These are phyloP conservation scores for Pseudomyrmex concolor DNA, from an alignment of 1,140 invertebrate species.

Conservation along the genomic window DNA sequence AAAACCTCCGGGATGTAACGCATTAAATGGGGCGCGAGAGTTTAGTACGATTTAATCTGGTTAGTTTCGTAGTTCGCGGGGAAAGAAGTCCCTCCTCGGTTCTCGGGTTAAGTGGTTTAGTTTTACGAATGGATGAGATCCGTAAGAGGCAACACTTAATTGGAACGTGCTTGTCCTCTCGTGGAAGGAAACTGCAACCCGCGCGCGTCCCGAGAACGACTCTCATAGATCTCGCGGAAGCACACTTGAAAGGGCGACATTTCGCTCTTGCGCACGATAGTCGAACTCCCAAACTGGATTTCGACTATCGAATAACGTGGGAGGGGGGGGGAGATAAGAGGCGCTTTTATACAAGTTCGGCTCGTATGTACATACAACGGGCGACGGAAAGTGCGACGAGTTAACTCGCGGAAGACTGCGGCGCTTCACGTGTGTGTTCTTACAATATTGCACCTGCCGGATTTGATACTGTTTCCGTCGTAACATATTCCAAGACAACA, in stretches of 20 bases:
- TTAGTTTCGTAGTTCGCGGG: conserved; percentile 63
- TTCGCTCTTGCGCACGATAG: conserved; percentile 43
- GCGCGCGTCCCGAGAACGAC: conserved; percentile 31
- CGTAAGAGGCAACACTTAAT: conserved; percentile 72
- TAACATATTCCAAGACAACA: conserved; percentile 13
- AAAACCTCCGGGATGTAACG: conserved; percentile 14
- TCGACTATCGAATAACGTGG: conserved; percentile 60
- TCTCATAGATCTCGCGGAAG: conserved; percentile 53
- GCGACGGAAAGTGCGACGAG: conserved; percentile 20
- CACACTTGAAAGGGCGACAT: conserved; percentile 50
- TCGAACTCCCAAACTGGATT: conserved; percentile 56
- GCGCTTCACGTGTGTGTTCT: conserved; percentile 25
- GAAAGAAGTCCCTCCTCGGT: conserved; percentile 6
- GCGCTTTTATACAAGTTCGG: conserved; percentile 60
- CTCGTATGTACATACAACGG: conserved; percentile 10
- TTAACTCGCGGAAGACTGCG: neutral
- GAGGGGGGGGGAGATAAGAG: conserved; percentile 13
- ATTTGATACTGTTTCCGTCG: conserved; percentile 7
- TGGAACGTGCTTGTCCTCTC: conserved; percentile 68
- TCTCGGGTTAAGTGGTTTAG: conserved; percentile 70
- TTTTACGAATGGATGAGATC: conserved; percentile 72
- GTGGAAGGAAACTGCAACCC: conserved; percentile 52
- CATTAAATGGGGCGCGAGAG: conserved; percentile 45
- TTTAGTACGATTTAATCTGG: conserved; percentile 68
- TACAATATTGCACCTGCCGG: neutral